Conservation (phyloP, 2,888 invertebrate genomes). For the Synergus itoensis region DNA sequence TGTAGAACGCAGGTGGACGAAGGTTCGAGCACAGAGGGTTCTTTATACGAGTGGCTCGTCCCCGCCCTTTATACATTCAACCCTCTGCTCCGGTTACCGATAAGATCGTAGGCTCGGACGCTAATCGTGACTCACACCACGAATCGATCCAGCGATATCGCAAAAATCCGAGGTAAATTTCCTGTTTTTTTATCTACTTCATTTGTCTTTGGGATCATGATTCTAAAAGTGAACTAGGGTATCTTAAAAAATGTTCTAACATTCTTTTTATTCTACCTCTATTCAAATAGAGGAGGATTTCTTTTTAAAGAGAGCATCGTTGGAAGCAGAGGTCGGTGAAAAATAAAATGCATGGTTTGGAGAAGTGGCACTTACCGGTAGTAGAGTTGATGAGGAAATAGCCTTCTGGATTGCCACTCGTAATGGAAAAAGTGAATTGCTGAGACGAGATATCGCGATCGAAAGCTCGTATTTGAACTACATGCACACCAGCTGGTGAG, state of each 20-base stretch:
- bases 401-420: constrained; percentile 94
- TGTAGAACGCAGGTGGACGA: constrained; percentile 47
- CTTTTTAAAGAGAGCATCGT: background rate
- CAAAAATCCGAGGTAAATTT: background rate
- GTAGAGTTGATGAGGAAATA: constrained; percentile 92
- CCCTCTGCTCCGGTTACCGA: background rate
- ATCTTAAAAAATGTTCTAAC: background rate
- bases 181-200: background rate
- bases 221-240: background rate
- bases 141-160: background rate
- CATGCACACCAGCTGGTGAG: constrained; percentile 85
- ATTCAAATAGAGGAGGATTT: background rate
- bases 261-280: no score
- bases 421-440: constrained; percentile 88
- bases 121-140: background rate
- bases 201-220: background rate
- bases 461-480: constrained; percentile 87
- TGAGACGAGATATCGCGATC: constrained; percentile 88
- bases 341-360: constrained; percentile 16
- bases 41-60: background rate
- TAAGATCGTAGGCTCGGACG: background rate
- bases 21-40: constrained; percentile 43
- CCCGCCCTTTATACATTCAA: constrained; percentile 38
- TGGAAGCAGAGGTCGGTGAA: background rate
- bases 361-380: constrained; percentile 82